Percentiles rank a stretch among this genome's conserved stretches.
These are phyloP conservation scores for Eupithecia subfuscata DNA, from an alignment of 2,888 invertebrate species.

Conservation along the genomic window DNA sequence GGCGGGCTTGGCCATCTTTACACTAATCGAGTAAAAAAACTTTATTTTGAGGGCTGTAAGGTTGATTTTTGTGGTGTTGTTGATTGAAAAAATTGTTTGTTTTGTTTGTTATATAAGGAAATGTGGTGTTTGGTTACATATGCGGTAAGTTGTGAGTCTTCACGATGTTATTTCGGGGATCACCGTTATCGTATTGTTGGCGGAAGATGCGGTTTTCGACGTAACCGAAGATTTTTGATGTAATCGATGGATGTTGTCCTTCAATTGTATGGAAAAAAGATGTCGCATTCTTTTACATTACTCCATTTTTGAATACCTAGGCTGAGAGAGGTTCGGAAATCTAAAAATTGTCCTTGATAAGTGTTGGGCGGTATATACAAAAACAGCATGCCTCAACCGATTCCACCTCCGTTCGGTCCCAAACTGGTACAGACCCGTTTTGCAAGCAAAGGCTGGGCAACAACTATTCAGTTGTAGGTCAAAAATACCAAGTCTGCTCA, in stretches of 20 bases:
- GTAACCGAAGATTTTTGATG: constrained; percentile 23
- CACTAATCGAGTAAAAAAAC: constrained; percentile 1
- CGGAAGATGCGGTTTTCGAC: constrained; percentile 42
- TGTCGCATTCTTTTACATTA: neutral
- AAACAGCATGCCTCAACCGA: too few species aligned
- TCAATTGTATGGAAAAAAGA: neutral
- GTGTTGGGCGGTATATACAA: too few species aligned
- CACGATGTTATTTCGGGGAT: constrained; percentile 60
- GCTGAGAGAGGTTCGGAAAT: too few species aligned
- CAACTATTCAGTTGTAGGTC: too few species aligned
- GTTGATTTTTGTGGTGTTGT: neutral
- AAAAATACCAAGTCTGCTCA: too few species aligned
- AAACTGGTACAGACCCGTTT: too few species aligned
- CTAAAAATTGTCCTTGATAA: too few species aligned
- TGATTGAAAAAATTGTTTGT: constrained; percentile 47
- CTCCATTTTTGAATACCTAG: too few species aligned
- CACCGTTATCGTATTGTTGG: constrained; percentile 62
- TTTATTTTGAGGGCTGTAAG: constrained; percentile 35
- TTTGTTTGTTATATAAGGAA: constrained; percentile 65
- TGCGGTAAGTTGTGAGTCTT: constrained; percentile 60
- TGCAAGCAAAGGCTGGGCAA: too few species aligned
- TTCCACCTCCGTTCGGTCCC: too few species aligned
- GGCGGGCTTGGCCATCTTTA: constrained; percentile 35
- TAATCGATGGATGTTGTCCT: neutral
- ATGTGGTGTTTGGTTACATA: constrained; percentile 72